A percentile compares a stretch with the other conserved stretches of the same genome.
These are phyloP conservation scores for Oreohelix idahoensis DNA, from an alignment of 1,140 invertebrate species.

Conservation along the genomic window DNA sequence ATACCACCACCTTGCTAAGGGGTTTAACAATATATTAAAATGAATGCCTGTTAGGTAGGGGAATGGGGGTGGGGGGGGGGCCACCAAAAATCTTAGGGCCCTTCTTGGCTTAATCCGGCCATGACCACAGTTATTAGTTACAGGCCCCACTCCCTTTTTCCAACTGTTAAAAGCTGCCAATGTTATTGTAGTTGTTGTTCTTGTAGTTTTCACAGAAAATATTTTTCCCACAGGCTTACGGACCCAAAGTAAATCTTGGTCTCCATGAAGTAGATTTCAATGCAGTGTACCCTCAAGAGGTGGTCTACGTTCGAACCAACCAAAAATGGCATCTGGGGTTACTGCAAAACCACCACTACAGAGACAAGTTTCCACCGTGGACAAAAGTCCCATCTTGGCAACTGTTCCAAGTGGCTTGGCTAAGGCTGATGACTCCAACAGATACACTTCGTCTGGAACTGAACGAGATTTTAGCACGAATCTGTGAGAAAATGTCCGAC, in stretches of 20 bases:
- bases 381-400: conserved; percentile 3
- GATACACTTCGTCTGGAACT: neutral
- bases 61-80: too few relatives aligned
- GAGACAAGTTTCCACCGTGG: neutral
- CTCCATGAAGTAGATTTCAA: conserved; percentile 20
- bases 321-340: neutral
- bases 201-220: too few relatives aligned
- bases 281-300: conserved; percentile 4
- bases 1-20: too few relatives aligned
- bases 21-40: too few relatives aligned
- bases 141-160: too few relatives aligned
- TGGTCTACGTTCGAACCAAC: conserved; percentile 10
- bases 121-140: too few relatives aligned
- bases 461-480: neutral
- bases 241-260: neutral
- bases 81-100: too few relatives aligned
- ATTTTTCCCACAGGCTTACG: neutral
- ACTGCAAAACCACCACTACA: neutral
- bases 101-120: too few relatives aligned
- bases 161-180: too few relatives aligned
- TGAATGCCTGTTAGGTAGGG: too few relatives aligned
- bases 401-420: neutral
- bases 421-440: neutral
- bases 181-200: too few relatives aligned
- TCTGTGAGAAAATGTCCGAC: neutral